phyloP scores from a whole-genome alignment of 2,113 vertebrate species.

The Ptilonorhynchus violaceus region DNA sequence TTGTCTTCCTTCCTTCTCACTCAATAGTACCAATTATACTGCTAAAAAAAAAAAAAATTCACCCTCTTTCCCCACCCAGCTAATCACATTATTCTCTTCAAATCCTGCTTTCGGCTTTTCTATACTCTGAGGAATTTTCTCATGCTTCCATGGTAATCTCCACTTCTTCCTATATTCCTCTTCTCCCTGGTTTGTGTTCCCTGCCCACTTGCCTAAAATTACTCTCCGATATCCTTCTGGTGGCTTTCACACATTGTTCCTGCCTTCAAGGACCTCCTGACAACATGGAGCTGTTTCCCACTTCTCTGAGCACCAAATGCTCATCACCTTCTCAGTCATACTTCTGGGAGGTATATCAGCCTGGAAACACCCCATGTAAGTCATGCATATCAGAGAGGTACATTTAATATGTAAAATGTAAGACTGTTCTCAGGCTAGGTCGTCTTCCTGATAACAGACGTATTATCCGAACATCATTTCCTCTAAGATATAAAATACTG shows the following conservation, averaged over 20 bases:
- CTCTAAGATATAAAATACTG: neutral
- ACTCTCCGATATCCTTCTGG: neutral
- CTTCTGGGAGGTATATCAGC: neutral
- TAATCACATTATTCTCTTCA: conserved; percentile 23
- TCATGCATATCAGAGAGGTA: neutral
- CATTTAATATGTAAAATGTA: neutral
- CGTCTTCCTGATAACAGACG: neutral
- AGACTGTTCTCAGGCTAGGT: neutral
- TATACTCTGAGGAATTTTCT: conserved; percentile 2
- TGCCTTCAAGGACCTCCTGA: neutral
- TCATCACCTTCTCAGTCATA: neutral
- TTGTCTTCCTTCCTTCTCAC: neutral
- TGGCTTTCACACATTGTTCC: neutral
- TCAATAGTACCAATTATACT: neutral
- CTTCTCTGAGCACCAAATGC: neutral
- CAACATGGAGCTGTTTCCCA: neutral
- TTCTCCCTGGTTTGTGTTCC: neutral
- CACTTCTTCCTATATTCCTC: neutral
- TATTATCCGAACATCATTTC: neutral
- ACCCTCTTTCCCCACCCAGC: neutral
- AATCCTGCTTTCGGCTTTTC: neutral
- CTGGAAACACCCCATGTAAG: neutral
- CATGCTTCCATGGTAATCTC: neutral
- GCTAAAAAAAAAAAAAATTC: neutral
- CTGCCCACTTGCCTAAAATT: neutral